Evolutionary conservation across 2,113 vertebrate genomes (phyloP).

Genomic region (Pipa parva): DNA sequence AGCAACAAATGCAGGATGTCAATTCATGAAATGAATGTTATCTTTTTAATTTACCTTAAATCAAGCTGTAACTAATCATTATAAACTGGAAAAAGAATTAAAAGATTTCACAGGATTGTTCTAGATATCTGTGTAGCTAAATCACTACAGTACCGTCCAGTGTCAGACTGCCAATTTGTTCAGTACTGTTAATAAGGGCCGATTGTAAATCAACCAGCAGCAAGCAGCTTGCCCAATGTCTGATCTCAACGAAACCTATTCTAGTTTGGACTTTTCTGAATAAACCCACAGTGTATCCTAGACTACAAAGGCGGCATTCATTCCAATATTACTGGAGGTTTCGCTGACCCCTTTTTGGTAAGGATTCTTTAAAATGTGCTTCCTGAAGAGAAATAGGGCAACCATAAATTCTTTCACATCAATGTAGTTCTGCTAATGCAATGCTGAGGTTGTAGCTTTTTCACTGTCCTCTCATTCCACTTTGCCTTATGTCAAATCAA

Average conservation of each 20-base stretch:
- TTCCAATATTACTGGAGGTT: neutral
- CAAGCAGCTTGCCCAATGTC: constrained; percentile 24
- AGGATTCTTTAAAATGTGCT: constrained; percentile 30
- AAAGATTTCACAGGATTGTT: neutral
- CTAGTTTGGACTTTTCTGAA: constrained; percentile 15
- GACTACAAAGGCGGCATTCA: constrained; percentile 20
- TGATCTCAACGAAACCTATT: constrained; percentile 30
- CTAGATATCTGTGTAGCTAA: neutral
- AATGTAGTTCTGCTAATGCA: constrained; percentile 37
- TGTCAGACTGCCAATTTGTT: neutral
- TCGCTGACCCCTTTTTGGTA: constrained; percentile 35
- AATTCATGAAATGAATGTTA: no score
- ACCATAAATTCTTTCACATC: neutral
- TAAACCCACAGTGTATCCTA: constrained; percentile 32
- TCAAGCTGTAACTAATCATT: no score
- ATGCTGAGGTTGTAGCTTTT: constrained; percentile 47
- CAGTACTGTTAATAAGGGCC: neutral
- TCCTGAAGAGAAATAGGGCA: constrained; percentile 14
- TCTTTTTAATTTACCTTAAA: no score
- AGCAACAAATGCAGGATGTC: no score
- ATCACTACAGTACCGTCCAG: constrained; percentile 11
- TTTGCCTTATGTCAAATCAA: constrained; percentile 48
- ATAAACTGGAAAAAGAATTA: neutral
- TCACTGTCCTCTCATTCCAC: constrained; percentile 48
- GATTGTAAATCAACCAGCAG: constrained; percentile 9